A percentile compares a stretch with the other conserved stretches of the same genome.
Evolutionary conservation across 2,113 vertebrate species (phyloP).

Genomic region (Myanophis thanlyinensis): DNA sequence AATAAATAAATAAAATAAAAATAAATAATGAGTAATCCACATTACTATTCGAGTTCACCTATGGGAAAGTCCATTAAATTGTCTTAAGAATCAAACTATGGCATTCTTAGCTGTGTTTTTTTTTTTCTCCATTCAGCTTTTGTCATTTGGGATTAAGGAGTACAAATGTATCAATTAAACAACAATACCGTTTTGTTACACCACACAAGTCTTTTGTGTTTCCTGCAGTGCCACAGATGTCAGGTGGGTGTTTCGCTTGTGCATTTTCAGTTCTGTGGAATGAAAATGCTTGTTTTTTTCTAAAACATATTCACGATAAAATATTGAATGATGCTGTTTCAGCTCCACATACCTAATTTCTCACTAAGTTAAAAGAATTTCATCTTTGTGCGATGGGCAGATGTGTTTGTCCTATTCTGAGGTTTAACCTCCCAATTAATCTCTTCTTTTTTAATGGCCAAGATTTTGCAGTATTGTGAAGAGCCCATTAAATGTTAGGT

Average conservation of each 20-base stretch:
- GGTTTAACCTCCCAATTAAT: not conserved
- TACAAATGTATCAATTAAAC: conserved; percentile 7
- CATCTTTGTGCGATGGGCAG: not conserved
- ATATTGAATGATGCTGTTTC: not conserved
- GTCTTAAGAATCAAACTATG: not conserved
- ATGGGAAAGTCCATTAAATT: not conserved
- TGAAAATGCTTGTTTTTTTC: not conserved
- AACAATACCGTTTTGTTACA: conserved; percentile 44
- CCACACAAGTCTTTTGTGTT: conserved; percentile 26
- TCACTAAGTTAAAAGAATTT: not conserved
- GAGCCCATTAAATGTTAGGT: too few species aligned
- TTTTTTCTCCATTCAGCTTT: conserved; percentile 54
- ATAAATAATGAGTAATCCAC: not conserved
- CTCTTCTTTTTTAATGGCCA: too few species aligned
- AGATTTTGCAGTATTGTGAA: too few species aligned
- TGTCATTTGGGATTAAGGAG: conserved; percentile 31
- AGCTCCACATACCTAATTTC: not conserved
- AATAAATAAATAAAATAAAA: too few species aligned
- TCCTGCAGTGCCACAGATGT: conserved; percentile 3
- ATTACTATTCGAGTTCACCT: not conserved
- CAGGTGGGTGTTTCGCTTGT: conserved; percentile 57
- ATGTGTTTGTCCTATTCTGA: not conserved
- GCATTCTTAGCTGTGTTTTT: not conserved
- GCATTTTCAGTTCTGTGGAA: fast-evolving
- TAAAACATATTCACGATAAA: not conserved